phyloP scores from a whole-genome alignment of 1,140 invertebrate genomes.

The Camponotus floridanus region DNA sequence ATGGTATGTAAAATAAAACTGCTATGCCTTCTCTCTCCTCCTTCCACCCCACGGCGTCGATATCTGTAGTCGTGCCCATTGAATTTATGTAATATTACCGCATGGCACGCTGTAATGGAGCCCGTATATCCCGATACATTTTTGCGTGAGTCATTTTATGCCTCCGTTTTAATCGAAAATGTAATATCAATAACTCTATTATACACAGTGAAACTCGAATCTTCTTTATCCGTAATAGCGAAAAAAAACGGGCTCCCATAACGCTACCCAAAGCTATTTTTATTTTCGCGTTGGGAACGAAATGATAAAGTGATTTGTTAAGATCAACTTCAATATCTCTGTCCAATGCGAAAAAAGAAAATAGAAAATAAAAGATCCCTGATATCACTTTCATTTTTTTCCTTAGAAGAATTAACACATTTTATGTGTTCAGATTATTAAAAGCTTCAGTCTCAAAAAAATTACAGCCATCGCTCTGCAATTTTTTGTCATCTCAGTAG shows the following conservation, averaged over 20 bases:
- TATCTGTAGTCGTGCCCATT: conserved; percentile 53
- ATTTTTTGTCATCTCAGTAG: neutral
- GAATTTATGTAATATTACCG: conserved; percentile 64
- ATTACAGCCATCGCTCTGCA: neutral
- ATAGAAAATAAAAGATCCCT: neutral
- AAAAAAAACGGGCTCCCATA: neutral
- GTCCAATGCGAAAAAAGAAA: neutral
- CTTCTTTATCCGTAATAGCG: neutral
- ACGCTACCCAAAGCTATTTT: neutral
- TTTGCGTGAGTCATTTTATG: conserved; percentile 38
- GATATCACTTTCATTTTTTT: neutral
- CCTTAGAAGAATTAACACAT: too few relatives aligned
- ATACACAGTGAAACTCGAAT: neutral
- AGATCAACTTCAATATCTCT: neutral
- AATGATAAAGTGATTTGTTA: conserved; percentile 8
- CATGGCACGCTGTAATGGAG: conserved; percentile 52
- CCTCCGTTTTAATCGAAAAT: conserved; percentile 52
- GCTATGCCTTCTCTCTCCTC: neutral
- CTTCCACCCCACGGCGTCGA: conserved; percentile 23
- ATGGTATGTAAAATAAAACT: conserved; percentile 62
- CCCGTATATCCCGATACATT: conserved; percentile 47
- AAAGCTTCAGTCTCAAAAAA: too few relatives aligned
- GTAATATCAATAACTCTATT: conserved; percentile 38
- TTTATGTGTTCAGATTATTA: too few relatives aligned
- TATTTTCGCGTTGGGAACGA: neutral